Conservation (phyloP, 2,888 invertebrate genomes). For the Melikaiella ostensackeni region DNA sequence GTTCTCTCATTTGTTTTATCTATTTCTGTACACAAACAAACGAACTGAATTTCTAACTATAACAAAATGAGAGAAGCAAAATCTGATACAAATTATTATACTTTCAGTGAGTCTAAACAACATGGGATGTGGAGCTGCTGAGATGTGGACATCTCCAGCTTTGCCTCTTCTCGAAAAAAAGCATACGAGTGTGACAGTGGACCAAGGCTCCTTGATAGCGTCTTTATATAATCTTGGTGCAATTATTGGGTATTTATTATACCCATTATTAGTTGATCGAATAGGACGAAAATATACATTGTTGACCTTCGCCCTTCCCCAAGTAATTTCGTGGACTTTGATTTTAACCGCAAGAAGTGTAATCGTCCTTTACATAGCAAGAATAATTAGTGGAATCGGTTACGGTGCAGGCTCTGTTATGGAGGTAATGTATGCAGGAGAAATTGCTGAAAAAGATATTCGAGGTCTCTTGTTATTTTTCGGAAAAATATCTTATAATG, state of each 20-base stretch:
- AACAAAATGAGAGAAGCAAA: too few species aligned
- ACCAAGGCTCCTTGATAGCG: neutral
- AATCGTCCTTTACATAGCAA: neutral
- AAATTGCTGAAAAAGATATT: slow-evolving; percentile 80
- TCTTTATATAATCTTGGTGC: neutral
- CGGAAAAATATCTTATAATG: too few species aligned
- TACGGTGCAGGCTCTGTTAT: slow-evolving; percentile 77
- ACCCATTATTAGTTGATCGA: slow-evolving; percentile 4
- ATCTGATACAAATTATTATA: too few species aligned
- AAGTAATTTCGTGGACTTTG: neutral
- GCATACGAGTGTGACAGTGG: neutral
- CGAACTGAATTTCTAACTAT: too few species aligned
- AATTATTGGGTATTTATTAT: slow-evolving; percentile 2
- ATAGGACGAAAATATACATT: slow-evolving; percentile 1
- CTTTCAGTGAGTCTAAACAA: too few species aligned
- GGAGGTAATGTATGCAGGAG: slow-evolving; percentile 81
- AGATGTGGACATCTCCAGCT: slow-evolving; percentile 9
- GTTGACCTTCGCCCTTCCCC: neutral
- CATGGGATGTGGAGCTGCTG: neutral
- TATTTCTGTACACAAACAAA: too few species aligned
- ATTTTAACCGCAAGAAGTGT: neutral
- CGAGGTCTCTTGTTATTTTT: slow-evolving; percentile 75
- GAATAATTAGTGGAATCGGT: slow-evolving; percentile 62
- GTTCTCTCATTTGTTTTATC: too few species aligned
- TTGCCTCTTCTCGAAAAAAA: neutral